A percentile compares a stretch with the other conserved stretches of the same genome.
Conservation (phyloP, 2,113 vertebrate species). For the Chinchilla lanigera region DNA sequence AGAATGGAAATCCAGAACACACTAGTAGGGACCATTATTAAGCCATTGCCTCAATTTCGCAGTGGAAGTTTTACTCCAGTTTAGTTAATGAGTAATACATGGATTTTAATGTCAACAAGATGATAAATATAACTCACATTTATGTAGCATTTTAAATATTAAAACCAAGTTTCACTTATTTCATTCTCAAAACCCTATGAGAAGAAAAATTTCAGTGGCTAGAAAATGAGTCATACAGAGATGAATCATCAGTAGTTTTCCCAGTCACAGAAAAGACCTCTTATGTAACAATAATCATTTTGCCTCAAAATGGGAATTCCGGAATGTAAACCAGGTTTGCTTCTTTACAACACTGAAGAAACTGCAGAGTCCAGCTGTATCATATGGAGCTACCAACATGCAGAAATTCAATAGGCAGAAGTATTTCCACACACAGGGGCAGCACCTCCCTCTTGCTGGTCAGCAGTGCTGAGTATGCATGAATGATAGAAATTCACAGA, state of each 20-base stretch:
- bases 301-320: not conserved
- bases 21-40: not conserved
- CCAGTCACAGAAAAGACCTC: not conserved
- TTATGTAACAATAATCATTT: not conserved
- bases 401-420: not conserved
- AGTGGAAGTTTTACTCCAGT: not conserved
- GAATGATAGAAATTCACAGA: constrained; percentile 31
- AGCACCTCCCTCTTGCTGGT: not conserved
- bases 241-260: not conserved
- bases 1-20: not conserved
- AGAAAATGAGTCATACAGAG: not conserved
- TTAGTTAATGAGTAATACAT: not conserved
- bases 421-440: not conserved
- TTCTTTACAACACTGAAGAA: not conserved
- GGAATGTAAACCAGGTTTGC: not conserved
- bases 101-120: not conserved
- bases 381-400: not conserved
- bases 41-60: not conserved
- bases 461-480: not conserved
- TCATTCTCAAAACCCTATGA: not conserved
- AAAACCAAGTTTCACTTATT: not conserved
- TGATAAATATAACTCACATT: not conserved
- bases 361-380: not conserved
- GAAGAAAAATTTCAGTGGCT: not conserved
- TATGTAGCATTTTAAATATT: not conserved